Base-by-base conservation (phyloP, 37 sponge, comb jelly and placozoan genomes). In the Eunapius fragilis region DNA sequence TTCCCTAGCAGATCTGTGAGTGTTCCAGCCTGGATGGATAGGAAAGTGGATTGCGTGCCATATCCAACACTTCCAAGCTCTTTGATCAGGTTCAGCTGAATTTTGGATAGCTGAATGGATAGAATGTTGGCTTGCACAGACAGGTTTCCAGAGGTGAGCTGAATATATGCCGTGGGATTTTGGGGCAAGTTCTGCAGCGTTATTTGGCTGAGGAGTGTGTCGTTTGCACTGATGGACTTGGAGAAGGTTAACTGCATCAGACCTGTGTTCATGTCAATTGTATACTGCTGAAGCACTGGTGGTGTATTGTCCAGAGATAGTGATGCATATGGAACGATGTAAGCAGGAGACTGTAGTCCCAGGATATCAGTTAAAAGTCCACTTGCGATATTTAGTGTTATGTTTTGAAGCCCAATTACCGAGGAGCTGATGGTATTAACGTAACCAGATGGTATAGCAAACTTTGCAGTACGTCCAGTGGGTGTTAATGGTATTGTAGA, bases 181-280 rank as follows among this genome's bases (percentile, higher is more conserved):
- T 36, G 49, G 33, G 89, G 80, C 67, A 74, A 79, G 35, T 45
- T 35, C 36, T 89, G 91, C 0, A 97, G 77, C 14, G 91, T 86
- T 67, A 97, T 34, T 0, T 75, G 76, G 77, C 48, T 77, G 25
- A 89, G 32, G n/a, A 67, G 87, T 32, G 94, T 90, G 47, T 73
- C 81, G 27, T 87, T 84, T 2, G 86, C 79, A 22, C 35, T 36
- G 27, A 97, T 67, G 26, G 92, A 78, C 75, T 97, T 95, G 70
- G 88, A 84, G 81, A 97, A 97, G 22, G 90, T 94, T 28, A 97
- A 67, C 33, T 79, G 31, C 22, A 97, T 72, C 22, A 79, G 45
- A 68, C 97, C 97, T 84, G 68, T 85, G 81, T 97, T 92, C 89
- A 93, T 79, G 69, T 94, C 81, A 10, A 97, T 28, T n/a, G 72